These are phyloP conservation scores for Plebejus anna DNA, from an alignment of 2,888 invertebrate genomes.

Conservation along the genomic window DNA sequence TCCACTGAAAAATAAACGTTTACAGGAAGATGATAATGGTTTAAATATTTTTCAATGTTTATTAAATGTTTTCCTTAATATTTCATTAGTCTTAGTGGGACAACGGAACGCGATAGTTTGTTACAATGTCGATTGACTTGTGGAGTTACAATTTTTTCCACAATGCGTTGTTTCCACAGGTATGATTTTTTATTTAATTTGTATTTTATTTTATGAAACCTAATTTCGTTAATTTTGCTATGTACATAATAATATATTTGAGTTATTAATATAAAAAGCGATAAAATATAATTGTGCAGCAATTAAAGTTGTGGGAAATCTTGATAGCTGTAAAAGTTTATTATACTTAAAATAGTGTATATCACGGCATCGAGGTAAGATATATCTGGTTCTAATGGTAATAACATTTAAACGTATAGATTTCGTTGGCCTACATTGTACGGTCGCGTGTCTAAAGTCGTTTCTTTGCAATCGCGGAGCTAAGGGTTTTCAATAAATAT, in stretches of 20 bases:
- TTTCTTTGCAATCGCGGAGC: slow-evolving; percentile 74
- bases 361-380: slow-evolving; percentile 33
- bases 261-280: neutral
- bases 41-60: slow-evolving; percentile 37
- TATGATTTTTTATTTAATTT: slow-evolving; percentile 28
- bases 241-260: neutral
- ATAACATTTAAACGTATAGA: slow-evolving; percentile 41
- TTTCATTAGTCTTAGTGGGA: slow-evolving; percentile 31
- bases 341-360: slow-evolving; percentile 23
- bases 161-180: slow-evolving; percentile 42
- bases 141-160: slow-evolving; percentile 42
- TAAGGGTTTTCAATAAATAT: slow-evolving; percentile 77
- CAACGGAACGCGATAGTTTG: slow-evolving; percentile 36
- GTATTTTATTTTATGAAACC: neutral
- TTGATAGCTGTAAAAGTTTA: slow-evolving; percentile 24
- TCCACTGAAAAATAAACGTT: slow-evolving; percentile 43
- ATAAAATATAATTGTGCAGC: neutral
- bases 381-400: slow-evolving; percentile 35
- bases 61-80: slow-evolving; percentile 35
- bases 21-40: slow-evolving; percentile 40
- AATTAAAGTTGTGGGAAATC: slow-evolving; percentile 18
- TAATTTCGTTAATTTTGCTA: neutral
- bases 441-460: slow-evolving; percentile 72
- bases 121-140: slow-evolving; percentile 38
- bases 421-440: slow-evolving; percentile 55